A percentile compares a stretch with the other conserved stretches of the same genome.
These are phyloP conservation scores for Machimus atricapillus DNA, from an alignment of 2,888 invertebrate genomes.

Conservation along the genomic window DNA sequence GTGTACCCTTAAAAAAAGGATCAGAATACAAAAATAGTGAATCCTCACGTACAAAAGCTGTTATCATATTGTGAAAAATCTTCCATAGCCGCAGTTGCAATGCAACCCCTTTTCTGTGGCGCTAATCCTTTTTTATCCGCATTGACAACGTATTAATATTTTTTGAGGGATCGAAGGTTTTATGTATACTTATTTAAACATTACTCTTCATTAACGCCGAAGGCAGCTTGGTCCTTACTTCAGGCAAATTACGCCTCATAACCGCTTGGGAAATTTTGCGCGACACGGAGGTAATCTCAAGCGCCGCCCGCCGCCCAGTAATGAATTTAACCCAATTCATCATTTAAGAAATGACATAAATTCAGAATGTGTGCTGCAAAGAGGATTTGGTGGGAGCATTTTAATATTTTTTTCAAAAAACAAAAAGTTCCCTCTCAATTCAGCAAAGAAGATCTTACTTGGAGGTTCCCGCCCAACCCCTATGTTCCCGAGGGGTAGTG, in stretches of 20 bases:
- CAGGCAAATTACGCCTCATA: not conserved
- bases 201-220: constrained; percentile 13
- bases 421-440: not conserved
- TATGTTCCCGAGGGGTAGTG: not conserved
- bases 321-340: constrained; percentile 31
- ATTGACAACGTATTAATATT: not conserved
- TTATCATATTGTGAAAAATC: not conserved
- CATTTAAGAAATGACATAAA: constrained; percentile 25
- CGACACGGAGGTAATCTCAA: not conserved
- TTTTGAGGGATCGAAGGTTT: not conserved
- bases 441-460: constrained; percentile 5
- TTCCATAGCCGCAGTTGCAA: not conserved
- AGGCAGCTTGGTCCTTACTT: not conserved
- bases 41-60: not conserved
- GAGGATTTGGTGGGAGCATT: not conserved
- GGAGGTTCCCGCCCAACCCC: not conserved
- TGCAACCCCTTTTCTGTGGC: not conserved
- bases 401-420: not conserved
- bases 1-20: too few species aligned
- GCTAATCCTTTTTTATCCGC: not conserved
- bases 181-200: not conserved
- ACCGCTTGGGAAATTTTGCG: not conserved
- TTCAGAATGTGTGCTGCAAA: not conserved
- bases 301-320: not conserved
- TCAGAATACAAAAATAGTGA: not conserved